A percentile compares a stretch with the other conserved stretches of the same genome.
Evolutionary conservation across 2,113 vertebrate genomes (phyloP).

Genomic region (Tor tambroides): DNA sequence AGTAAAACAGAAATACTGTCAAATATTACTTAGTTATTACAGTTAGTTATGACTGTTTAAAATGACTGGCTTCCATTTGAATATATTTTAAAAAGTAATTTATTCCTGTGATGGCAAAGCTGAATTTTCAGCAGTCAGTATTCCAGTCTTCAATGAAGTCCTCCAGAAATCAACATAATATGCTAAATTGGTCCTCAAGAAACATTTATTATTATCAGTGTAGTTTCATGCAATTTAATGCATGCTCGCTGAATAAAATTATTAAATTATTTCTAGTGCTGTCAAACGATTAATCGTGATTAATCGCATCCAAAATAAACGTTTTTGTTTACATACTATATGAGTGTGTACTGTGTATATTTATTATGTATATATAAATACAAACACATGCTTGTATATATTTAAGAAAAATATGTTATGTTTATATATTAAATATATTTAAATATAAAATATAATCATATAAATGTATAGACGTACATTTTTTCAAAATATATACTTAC

Average conservation of each 20-base stretch:
- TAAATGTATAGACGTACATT: too few relatives aligned
- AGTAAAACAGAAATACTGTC: background rate
- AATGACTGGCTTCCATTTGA: background rate
- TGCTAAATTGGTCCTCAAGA: background rate
- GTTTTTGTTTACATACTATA: too few relatives aligned
- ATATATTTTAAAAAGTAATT: background rate
- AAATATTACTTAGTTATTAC: background rate
- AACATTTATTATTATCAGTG: background rate
- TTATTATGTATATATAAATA: too few relatives aligned
- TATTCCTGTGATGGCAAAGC: background rate
- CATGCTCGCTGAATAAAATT: background rate
- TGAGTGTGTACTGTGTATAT: too few relatives aligned
- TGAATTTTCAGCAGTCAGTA: background rate
- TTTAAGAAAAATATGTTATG: too few relatives aligned
- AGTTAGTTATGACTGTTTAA: background rate
- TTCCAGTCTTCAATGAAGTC: background rate
- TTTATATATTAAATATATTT: too few relatives aligned
- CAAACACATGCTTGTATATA: too few relatives aligned
- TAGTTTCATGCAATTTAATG: background rate
- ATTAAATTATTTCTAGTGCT: background rate
- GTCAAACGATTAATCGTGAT: too few relatives aligned
- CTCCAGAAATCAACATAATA: background rate
- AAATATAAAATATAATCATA: too few relatives aligned
- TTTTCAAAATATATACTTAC: too few relatives aligned
- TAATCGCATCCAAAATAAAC: too few relatives aligned